Conservation (phyloP, 2,888 invertebrate genomes). For the Dryadula phaetusa region DNA sequence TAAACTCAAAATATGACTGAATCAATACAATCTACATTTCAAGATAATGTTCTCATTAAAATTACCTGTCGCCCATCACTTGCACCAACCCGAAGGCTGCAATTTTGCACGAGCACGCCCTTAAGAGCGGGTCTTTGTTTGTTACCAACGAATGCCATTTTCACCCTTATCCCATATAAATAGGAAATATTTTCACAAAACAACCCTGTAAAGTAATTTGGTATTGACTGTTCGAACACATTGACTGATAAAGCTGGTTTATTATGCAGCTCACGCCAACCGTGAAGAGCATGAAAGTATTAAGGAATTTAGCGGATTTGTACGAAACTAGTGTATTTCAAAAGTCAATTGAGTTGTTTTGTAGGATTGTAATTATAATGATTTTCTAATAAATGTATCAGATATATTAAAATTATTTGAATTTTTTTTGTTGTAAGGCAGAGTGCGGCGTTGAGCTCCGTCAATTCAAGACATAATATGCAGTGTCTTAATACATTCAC, state of each 20-base stretch:
- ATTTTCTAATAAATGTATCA: no score
- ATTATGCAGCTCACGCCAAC: constrained; percentile 30
- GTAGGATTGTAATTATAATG: no score
- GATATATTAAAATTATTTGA: no score
- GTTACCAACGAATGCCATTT: constrained; percentile 35
- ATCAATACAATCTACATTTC: neutral
- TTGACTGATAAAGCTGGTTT: constrained; percentile 41
- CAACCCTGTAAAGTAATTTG: constrained; percentile 25
- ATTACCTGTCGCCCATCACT: constrained; percentile 33
- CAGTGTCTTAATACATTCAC: no score
- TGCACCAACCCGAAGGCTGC: constrained; percentile 44
- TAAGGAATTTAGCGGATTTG: constrained; percentile 25
- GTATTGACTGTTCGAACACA: constrained; percentile 29
- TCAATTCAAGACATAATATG: no score
- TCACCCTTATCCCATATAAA: constrained; percentile 20
- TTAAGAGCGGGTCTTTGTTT: constrained; percentile 50
- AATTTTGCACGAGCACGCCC: constrained; percentile 49
- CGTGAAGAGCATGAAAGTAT: constrained; percentile 21
- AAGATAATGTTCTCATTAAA: constrained; percentile 2
- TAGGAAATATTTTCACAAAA: constrained; percentile 1
- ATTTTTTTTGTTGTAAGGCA: no score
- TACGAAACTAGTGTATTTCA: neutral
- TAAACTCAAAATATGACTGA: neutral
- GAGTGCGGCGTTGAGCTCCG: no score
- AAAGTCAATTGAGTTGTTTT: constrained; percentile 11